A percentile compares a stretch with the other conserved stretches of the same genome.
Evolutionary conservation across 2,797 vertebrate species (phyloP).

Genomic region (Myotis planiceps): DNA sequence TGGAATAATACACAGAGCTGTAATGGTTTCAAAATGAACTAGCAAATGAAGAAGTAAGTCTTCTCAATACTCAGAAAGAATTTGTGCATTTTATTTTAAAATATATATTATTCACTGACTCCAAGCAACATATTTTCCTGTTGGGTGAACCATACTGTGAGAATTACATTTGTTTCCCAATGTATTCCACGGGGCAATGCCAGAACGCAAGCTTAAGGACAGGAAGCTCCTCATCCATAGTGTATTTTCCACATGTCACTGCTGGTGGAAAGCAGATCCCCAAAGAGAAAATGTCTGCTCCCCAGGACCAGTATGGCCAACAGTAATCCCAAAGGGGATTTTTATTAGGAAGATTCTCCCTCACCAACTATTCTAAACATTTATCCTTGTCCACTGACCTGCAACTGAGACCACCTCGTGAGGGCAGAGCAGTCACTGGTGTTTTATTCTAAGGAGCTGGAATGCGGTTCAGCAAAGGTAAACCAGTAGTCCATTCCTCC

Average conservation of each 20-base stretch:
- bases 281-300: neutral
- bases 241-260: constrained; percentile 31
- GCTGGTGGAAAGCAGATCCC: constrained; percentile 15
- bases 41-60: constrained; percentile 63
- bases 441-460: neutral
- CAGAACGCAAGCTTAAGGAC: constrained; percentile 7
- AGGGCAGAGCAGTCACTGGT: neutral
- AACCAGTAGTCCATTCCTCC: neutral
- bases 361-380: neutral
- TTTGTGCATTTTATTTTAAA: constrained; percentile 70
- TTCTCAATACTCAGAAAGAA: constrained; percentile 62
- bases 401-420: neutral
- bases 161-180: constrained; percentile 51
- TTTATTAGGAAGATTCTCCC: neutral
- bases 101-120: constrained; percentile 67
- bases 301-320: neutral
- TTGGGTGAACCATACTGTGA: constrained; percentile 18
- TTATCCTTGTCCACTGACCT: neutral
- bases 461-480: neutral
- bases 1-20: neutral
- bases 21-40: constrained; percentile 55
- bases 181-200: constrained; percentile 38
- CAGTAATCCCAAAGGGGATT: neutral
- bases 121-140: constrained; percentile 56
- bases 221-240: constrained; percentile 50